Evolutionary conservation across 2,113 vertebrate genomes (phyloP).

Genomic region (Mormyrus iriodes): DNA sequence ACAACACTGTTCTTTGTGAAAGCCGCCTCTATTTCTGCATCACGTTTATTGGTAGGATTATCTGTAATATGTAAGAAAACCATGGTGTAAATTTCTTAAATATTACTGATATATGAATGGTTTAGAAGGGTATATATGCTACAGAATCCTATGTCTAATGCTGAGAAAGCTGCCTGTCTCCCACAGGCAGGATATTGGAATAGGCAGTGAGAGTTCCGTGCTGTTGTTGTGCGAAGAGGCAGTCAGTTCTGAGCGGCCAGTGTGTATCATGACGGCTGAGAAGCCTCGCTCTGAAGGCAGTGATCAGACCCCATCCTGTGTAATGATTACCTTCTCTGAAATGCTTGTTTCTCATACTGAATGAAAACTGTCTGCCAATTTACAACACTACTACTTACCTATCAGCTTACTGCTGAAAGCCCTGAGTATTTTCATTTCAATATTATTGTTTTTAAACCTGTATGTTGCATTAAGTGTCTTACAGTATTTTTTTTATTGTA

Average conservation of each 20-base stretch:
- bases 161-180: neutral
- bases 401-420: neutral
- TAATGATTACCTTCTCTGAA: neutral
- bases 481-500: neutral
- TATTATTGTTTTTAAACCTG: neutral
- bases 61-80: slow-evolving; percentile 9
- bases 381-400: neutral
- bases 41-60: slow-evolving; percentile 17
- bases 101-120: neutral
- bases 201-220: neutral
- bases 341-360: neutral
- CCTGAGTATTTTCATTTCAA: neutral
- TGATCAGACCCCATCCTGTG: neutral
- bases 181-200: neutral
- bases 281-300: neutral
- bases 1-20: slow-evolving; percentile 15
- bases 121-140: neutral
- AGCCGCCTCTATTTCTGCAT: neutral
- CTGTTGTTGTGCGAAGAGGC: neutral
- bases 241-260: neutral
- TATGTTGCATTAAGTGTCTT: neutral
- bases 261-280: neutral
- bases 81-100: neutral
- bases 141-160: slow-evolving; percentile 6
- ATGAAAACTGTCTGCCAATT: neutral